Conservation (phyloP, 2,113 vertebrate species). For the Pelobates fuscus region DNA sequence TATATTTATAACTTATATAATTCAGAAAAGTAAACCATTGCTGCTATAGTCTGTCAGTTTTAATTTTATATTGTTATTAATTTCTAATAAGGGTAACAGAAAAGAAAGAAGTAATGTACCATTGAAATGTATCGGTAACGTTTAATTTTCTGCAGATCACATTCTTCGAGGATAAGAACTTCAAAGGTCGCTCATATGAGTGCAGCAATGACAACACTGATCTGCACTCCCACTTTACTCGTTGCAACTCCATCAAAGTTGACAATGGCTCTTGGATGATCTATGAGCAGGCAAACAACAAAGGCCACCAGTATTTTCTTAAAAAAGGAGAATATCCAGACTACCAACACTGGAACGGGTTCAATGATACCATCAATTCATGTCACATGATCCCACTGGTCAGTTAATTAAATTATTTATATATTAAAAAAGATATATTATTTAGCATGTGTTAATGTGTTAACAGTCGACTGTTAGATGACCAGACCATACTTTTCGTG, state of each 20-base stretch:
- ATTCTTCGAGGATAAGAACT: constrained; percentile 54
- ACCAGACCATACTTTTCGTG: no score
- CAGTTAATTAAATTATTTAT: constrained; percentile 7
- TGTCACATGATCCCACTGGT: constrained; percentile 39
- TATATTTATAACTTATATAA: no score
- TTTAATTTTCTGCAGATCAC: constrained; percentile 49
- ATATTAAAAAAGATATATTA: not conserved
- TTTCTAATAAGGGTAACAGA: no score
- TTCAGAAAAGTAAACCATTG: no score
- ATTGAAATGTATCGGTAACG: not conserved
- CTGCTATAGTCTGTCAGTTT: no score
- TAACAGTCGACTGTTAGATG: not conserved
- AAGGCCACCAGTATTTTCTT: constrained; percentile 55
- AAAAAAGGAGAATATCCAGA: constrained; percentile 47
- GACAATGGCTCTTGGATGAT: constrained; percentile 60
- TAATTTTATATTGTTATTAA: no score
- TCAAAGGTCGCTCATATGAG: constrained; percentile 53
- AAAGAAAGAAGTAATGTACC: no score
- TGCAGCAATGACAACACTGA: constrained; percentile 48
- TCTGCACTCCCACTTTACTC: constrained; percentile 38
- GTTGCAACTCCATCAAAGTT: constrained; percentile 45
- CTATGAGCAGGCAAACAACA: constrained; percentile 46
- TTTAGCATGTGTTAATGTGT: not conserved
- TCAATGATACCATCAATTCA: constrained; percentile 15
- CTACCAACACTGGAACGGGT: constrained; percentile 48